phyloP scores from a whole-genome alignment of 2,888 invertebrate genomes.

The Diploptera punctata region DNA sequence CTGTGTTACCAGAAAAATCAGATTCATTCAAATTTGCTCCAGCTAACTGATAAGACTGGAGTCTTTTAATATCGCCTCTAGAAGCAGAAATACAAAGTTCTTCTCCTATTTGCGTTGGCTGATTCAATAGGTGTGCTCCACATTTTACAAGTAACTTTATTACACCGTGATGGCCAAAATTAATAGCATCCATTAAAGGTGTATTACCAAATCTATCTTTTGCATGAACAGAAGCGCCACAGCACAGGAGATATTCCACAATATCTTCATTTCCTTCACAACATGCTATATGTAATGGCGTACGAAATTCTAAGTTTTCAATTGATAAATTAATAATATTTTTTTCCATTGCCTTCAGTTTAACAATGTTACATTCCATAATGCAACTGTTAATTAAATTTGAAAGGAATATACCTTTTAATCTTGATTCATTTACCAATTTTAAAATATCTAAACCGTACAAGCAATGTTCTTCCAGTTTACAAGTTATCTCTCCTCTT shows the following conservation, averaged over 20 bases:
- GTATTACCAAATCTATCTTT: slow-evolving; percentile 75
- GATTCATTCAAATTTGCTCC: slow-evolving; percentile 68
- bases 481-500: slow-evolving; percentile 78
- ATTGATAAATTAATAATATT: slow-evolving; percentile 77
- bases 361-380: slow-evolving; percentile 58
- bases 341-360: too few species aligned
- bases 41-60: slow-evolving; percentile 68
- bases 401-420: slow-evolving; percentile 68
- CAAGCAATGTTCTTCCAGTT: too few species aligned
- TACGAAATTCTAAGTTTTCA: slow-evolving; percentile 75
- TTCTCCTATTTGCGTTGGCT: slow-evolving; percentile 66
- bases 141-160: slow-evolving; percentile 73
- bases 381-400: slow-evolving; percentile 73
- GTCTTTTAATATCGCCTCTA: slow-evolving; percentile 61
- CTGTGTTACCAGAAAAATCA: slow-evolving; percentile 70
- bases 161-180: slow-evolving; percentile 65
- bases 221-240: slow-evolving; percentile 84
- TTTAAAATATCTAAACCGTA: too few species aligned
- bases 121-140: slow-evolving; percentile 72
- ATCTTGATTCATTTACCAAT: slow-evolving; percentile 60
- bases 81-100: slow-evolving; percentile 72
- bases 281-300: slow-evolving; percentile 83
- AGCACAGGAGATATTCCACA: slow-evolving; percentile 74
- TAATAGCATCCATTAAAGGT: slow-evolving; percentile 74
- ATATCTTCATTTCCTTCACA: slow-evolving; percentile 70